Percentiles rank a stretch among this genome's conserved stretches.
These are phyloP conservation scores for Philaethria dido DNA, from an alignment of 2,888 invertebrate genomes.

Conservation along the genomic window DNA sequence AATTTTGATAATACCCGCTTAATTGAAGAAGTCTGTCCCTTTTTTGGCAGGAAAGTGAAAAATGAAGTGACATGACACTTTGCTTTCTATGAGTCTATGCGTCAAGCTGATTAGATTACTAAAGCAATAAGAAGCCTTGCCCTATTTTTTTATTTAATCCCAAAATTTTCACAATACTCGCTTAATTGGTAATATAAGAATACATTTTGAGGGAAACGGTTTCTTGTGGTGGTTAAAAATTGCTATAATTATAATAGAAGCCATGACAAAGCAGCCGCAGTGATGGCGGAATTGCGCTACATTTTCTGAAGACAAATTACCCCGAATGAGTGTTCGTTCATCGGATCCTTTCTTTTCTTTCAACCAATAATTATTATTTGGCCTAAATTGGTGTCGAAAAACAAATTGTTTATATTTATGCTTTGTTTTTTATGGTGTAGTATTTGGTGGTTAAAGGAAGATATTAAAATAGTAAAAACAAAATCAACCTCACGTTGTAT, in stretches of 20 bases:
- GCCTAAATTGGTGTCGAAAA: neutral
- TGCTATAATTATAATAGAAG: slow-evolving; percentile 22
- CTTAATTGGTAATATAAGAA: neutral
- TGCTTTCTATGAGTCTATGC: too few relatives aligned
- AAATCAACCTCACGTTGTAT: too few relatives aligned
- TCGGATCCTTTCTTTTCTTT: slow-evolving; percentile 16
- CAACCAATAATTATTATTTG: slow-evolving; percentile 18
- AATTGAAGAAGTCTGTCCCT: too few relatives aligned
- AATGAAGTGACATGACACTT: too few relatives aligned
- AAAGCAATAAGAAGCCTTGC: too few relatives aligned
- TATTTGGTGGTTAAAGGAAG: too few relatives aligned
- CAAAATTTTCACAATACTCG: neutral
- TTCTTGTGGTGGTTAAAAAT: slow-evolving; percentile 16
- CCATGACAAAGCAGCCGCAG: slow-evolving; percentile 31
- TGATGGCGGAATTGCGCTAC: slow-evolving; percentile 27
- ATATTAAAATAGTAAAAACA: too few relatives aligned
- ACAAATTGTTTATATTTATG: neutral
- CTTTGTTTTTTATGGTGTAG: neutral
- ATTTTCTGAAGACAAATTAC: slow-evolving; percentile 30
- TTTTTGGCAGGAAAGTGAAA: too few relatives aligned
- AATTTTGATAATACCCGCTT: too few relatives aligned
- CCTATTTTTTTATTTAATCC: neutral
- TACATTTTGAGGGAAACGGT: neutral
- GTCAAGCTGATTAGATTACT: too few relatives aligned
- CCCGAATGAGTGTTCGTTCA: slow-evolving; percentile 16